A percentile compares a stretch with the other conserved stretches of the same genome.
phyloP scores from a whole-genome alignment of 92 coral and sea anemone species.

The Phenganax stokvisi region DNA sequence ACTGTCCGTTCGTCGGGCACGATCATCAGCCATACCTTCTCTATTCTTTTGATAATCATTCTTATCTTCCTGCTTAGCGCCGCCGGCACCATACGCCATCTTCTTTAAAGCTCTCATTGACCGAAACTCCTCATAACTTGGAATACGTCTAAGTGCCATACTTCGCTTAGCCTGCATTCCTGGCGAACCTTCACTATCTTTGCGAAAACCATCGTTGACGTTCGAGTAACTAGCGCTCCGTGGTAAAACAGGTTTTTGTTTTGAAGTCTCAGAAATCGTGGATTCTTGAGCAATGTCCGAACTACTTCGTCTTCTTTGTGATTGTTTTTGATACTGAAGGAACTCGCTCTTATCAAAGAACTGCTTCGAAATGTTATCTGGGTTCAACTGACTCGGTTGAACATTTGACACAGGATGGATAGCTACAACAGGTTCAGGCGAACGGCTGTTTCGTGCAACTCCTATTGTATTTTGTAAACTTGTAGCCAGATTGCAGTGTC shows the following conservation, averaged over 20 bases:
- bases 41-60: constrained; percentile 25
- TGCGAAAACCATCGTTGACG: neutral
- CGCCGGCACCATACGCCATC: neutral
- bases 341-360: neutral
- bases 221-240: constrained; percentile 1
- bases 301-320: constrained; percentile 6
- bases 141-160: constrained; percentile 67
- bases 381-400: neutral
- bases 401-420: neutral
- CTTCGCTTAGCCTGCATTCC: neutral
- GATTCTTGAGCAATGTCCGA: neutral
- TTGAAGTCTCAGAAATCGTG: neutral
- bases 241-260: neutral
- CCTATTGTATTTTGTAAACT: too few species aligned
- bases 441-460: constrained; percentile 6
- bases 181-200: neutral
- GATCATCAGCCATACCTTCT: neutral
- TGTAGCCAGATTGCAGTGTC: neutral
- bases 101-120: constrained; percentile 19
- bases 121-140: constrained; percentile 77
- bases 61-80: neutral
- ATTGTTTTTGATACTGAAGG: neutral
- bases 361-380: neutral
- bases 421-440: constrained; percentile 13
- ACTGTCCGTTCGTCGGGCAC: neutral